A percentile compares a stretch with the other conserved stretches of the same genome.
These are phyloP conservation scores for Excalfactoria chinensis DNA, from an alignment of 2,113 vertebrate species.

Conservation along the genomic window DNA sequence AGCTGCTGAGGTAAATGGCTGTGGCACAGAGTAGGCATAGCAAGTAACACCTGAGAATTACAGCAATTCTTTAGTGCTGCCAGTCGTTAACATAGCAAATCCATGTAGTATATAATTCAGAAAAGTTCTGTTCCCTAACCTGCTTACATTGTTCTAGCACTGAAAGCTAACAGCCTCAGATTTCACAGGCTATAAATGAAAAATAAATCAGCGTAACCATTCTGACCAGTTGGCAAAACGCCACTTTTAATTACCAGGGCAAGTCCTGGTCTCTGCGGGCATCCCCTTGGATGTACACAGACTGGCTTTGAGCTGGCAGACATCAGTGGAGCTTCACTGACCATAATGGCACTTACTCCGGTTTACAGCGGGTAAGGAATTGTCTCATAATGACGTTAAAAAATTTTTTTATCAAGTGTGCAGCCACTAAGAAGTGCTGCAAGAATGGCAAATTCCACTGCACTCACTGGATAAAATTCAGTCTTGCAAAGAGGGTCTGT, in stretches of 20 bases:
- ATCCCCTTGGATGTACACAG: neutral
- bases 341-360: conserved; percentile 22
- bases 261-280: conserved; percentile 13
- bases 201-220: conserved; percentile 56
- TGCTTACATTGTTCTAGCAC: conserved; percentile 60
- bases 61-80: conserved; percentile 61
- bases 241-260: conserved; percentile 40
- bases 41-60: conserved; percentile 57
- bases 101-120: conserved; percentile 50
- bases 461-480: conserved; percentile 5
- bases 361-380: neutral
- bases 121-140: conserved; percentile 72
- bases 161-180: conserved; percentile 69
- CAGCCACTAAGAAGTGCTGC: neutral
- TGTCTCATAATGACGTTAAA: conserved; percentile 21
- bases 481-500: conserved; percentile 22
- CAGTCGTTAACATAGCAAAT: conserved; percentile 63
- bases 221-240: conserved; percentile 54
- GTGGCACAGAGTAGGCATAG: conserved; percentile 4
- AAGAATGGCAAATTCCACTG: conserved; percentile 7
- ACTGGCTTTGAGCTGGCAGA: neutral
- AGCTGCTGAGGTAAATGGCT: conserved; percentile 47
- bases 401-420: neutral
- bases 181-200: conserved; percentile 55
- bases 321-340: conserved; percentile 26